A percentile compares a stretch with the other conserved stretches of the same genome.
Conservation (phyloP, 2,888 invertebrate species). For the Lomographa bimaculata region DNA sequence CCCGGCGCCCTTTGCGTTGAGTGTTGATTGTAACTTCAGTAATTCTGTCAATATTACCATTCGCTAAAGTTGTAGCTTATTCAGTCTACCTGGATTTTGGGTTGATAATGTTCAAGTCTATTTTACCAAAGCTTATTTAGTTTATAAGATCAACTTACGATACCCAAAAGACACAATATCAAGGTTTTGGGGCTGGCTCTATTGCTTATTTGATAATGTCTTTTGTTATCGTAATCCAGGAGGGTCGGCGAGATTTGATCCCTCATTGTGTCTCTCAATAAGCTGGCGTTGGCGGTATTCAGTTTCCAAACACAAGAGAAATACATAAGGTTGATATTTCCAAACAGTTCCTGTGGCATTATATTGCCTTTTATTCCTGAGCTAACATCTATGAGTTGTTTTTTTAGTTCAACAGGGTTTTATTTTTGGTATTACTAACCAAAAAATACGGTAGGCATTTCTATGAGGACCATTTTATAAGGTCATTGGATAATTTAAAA, state of each 20-base stretch:
- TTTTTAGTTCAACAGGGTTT: slow-evolving; percentile 13
- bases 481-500: no score
- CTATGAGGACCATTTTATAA: neutral
- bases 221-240: slow-evolving; percentile 53
- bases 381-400: slow-evolving; percentile 8
- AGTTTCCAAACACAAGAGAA: slow-evolving; percentile 21
- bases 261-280: slow-evolving; percentile 52
- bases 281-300: slow-evolving; percentile 32
- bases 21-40: slow-evolving; percentile 3
- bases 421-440: slow-evolving; percentile 16
- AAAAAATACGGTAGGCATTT: slow-evolving; percentile 6
- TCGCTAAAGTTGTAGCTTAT: slow-evolving; percentile 11
- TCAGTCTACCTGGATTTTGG: slow-evolving; percentile 6
- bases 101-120: no score
- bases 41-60: slow-evolving; percentile 9
- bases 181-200: slow-evolving; percentile 31
- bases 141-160: slow-evolving; percentile 26
- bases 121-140: slow-evolving; percentile 17
- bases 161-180: slow-evolving; percentile 30
- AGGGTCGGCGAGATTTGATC: slow-evolving; percentile 48
- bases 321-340: slow-evolving; percentile 21
- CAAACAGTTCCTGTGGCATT: slow-evolving; percentile 6
- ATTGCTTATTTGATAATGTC: slow-evolving; percentile 54
- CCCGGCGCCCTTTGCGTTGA: slow-evolving; percentile 7
- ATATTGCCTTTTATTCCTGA: slow-evolving; percentile 11